Evolutionary conservation across 2,888 invertebrate species (phyloP), one percentile per base, ranked within the genome.

Genomic region (Eupithecia inturbata): DNA sequence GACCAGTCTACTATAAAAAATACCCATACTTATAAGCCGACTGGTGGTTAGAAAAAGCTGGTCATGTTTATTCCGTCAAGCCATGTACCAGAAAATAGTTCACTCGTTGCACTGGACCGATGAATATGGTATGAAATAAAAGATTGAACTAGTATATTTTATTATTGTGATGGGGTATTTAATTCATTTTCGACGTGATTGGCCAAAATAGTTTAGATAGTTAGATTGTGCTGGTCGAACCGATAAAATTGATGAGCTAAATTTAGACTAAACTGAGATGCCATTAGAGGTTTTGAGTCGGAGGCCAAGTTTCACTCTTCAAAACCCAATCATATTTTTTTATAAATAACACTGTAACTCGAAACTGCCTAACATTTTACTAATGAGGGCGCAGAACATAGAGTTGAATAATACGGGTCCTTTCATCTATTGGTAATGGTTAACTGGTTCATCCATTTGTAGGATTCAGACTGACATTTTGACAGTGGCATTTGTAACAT

Each of bases 381-480:
- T 66, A 66, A 66, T 66, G 66, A 66, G 66, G 39, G 26, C 41
- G 26, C 5, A 39, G 57, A 26, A 57, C 16, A 22, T 26, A 22
- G n/a, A n/a, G 39, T 39, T 14, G 26, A 39, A 39, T 39, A 66
- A 22, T 14, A 62, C 28, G 62, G 39, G 41, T 39, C n/a, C n/a
- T 41, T 66, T 36, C 39, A 12, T 22, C 36, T 66, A 66, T 41
- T 64, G 39, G 64, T 39, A 22, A 64, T n/a, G 22, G 12, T 36
- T 26, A 33, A 39, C 22, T 31, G 19, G 28, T 41, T 39, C 22
- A 26, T 26, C 4, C 64, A 36, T 36, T 5, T 33, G 36, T 64
- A 36, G 49, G 49, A 36, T n/a, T 36, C 64, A n/a, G n/a, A 31
- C 62, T 19, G 64, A 64, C 31, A 33, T 64, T 64, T 64, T n/a